Base-by-base conservation (phyloP, 2,888 invertebrate species). In the Drepana falcataria region DNA sequence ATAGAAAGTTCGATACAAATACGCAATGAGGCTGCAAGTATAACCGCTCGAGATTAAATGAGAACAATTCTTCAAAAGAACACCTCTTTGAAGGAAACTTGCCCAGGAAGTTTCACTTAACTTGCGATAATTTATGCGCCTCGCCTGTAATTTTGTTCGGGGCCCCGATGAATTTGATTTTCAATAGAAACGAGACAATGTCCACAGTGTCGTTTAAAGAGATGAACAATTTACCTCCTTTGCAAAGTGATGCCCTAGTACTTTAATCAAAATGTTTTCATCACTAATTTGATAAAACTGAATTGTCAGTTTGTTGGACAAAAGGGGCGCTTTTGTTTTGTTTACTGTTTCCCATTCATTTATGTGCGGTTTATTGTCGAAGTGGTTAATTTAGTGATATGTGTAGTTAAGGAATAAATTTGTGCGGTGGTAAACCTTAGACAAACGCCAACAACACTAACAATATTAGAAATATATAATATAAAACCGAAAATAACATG, bases 91-190 rank as follows among this genome's bases (percentile, higher is more conserved):
- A 85, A 81, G 75, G 68, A 77, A 82, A 80, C 76, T 79, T 78
- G 73, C 69, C 61, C 68, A 71, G 71, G 76, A 83, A 87, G 80
- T 87, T 87, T 77, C 73, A 68, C 75, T 71, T 78, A 78, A 79
- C 77, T 81, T 72, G 65, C 72, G 74, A 79, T 86, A 87, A 87
- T 87, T 88, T 87, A 88, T 86, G 83, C 87, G 82, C 78, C 78
- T 74, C 78, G 74, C 74, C 77, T 84, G 84, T 84, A 85, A 87
- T 85, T 87, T 80, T 68, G 77, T 80, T 75, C 74, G 64, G 60
- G 63, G 65, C 62, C 65, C 67, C 73, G 70, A 71, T 63, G 78
- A 78, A 83, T 85, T 84, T 80, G 82, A 85, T 85, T 85, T 81
- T 80, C 79, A 84, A 83, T 75, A 71, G 76, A 65, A 21, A 66